phyloP scores from a whole-genome alignment of 2,113 vertebrate genomes.

The Campylorhamphus procurvoides region DNA sequence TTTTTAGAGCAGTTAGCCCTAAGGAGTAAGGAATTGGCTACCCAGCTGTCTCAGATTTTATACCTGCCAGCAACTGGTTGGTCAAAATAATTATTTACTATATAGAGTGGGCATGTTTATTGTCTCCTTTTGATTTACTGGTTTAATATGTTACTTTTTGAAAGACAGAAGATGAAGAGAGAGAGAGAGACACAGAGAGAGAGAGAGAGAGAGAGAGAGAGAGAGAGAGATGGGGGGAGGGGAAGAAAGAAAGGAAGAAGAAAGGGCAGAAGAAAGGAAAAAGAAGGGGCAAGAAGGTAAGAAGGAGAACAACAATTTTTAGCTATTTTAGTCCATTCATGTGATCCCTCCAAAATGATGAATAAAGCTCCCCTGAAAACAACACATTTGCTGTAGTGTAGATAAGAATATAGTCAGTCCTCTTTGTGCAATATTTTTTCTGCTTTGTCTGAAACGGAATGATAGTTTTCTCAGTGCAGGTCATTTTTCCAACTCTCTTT shows the following conservation, averaged over 20 bases:
- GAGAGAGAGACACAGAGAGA: not conserved
- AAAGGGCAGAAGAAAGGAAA: not conserved
- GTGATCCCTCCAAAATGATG: not conserved
- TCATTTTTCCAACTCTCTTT: not conserved
- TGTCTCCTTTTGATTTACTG: slow-evolving; percentile 23
- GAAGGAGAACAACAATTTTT: not conserved
- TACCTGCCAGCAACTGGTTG: slow-evolving; percentile 62
- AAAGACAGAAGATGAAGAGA: not conserved
- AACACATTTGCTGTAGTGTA: fast-evolving
- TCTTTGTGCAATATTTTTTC: not conserved
- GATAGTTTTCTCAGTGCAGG: not conserved
- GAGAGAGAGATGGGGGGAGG: not conserved
- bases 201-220: too few species aligned
- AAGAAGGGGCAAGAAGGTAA: not conserved
- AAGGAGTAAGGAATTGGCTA: slow-evolving; percentile 69
- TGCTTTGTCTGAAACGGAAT: not conserved
- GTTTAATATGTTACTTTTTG: not conserved
- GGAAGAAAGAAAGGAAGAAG: not conserved
- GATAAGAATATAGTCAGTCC: not conserved
- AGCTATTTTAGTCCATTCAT: not conserved
- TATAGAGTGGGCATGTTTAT: not conserved
- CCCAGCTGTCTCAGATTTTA: slow-evolving; percentile 75
- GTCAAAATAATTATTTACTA: slow-evolving; percentile 57
- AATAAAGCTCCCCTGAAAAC: not conserved
- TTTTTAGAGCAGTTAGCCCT: slow-evolving; percentile 71